Base-by-base conservation (phyloP, 1,140 invertebrate genomes). In the Oreohelix idahoensis region DNA sequence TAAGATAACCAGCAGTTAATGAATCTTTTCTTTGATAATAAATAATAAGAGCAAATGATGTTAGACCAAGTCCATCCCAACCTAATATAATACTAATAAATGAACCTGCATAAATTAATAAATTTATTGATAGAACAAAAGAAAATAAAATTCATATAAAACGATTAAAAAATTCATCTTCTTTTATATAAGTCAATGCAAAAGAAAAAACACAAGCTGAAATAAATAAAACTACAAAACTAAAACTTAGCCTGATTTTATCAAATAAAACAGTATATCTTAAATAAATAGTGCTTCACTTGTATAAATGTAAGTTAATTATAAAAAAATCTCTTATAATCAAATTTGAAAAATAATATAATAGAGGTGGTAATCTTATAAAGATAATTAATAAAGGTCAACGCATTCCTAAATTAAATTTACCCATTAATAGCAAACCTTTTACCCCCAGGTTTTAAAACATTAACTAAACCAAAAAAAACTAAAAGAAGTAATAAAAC, bases 41-140 rank as follows among this genome's bases (percentile, higher is more conserved):
- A 1, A 79, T 79, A 26, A 79, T 63, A 8, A 79, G 49, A 2
- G 58, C 77, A 66, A 79, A 79, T 4, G 77, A 79, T 0, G 58
- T n/a, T 15, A 79, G 91, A 0, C 95, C 95, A 90, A 95, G 93
- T 0, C 94, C 94, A 94, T 95, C 95, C 86, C 95, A 95, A 0
- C 95, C 95, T 90, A 95, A 93, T 90, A 95, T 93, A 94, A 95
- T 95, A 89, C 93, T 94, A 93, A 95, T 92, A 92, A 95, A 92
- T 94, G 95, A 95, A 86, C 94, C 94, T 17, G 94, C 94, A 91
- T 95, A 92, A 95, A 95, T 94, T 93, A 95, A 93, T 88, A 95
- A 92, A 87, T 95, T 91, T 93, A 95, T 79, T 49, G 77, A 79
- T 20, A 66, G 15, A 20, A 79, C 77, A 66, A 79, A 79, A 0